These are phyloP conservation scores for Thripadectes ignobilis DNA, from an alignment of 2,797 vertebrate genomes.

Conservation along the genomic window DNA sequence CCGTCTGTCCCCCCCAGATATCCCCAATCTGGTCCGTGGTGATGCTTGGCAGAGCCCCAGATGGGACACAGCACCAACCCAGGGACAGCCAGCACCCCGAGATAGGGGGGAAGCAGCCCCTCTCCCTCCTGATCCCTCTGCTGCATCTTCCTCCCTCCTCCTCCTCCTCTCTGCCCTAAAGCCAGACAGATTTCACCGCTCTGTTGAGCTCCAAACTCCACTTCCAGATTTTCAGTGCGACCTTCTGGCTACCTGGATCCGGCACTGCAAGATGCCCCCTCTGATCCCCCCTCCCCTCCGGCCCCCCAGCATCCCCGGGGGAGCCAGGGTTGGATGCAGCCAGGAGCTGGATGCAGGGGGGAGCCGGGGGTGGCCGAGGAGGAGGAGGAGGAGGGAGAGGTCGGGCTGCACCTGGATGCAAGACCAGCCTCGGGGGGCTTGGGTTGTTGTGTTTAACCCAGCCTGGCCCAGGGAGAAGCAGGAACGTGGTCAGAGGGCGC, in stretches of 20 bases:
- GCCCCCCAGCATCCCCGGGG: conserved; percentile 57
- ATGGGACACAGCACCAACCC: not conserved
- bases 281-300: conserved; percentile 63
- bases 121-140: not conserved
- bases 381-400: conserved; percentile 63
- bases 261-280: conserved; percentile 58
- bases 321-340: conserved; percentile 50
- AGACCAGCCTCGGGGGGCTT: not conserved
- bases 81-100: not conserved
- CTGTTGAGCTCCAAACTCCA: conserved; percentile 32
- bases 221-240: conserved; percentile 65
- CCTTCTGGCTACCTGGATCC: conserved; percentile 74
- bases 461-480: conserved; percentile 4
- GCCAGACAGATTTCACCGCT: not conserved
- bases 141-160: not conserved
- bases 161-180: conserved; percentile 14
- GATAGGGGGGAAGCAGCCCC: not conserved
- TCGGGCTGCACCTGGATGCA: conserved; percentile 74
- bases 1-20: not conserved
- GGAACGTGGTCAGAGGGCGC: not conserved
- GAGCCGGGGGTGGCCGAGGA: conserved; percentile 61
- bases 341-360: conserved; percentile 65
- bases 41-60: not conserved
- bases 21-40: fast-evolving
- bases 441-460: conserved; percentile 38